Evolutionary conservation across 2,113 vertebrate species (phyloP), one percentile per base, ranked within the genome.

Genomic region (Machaerirhynchus nigripectus): DNA sequence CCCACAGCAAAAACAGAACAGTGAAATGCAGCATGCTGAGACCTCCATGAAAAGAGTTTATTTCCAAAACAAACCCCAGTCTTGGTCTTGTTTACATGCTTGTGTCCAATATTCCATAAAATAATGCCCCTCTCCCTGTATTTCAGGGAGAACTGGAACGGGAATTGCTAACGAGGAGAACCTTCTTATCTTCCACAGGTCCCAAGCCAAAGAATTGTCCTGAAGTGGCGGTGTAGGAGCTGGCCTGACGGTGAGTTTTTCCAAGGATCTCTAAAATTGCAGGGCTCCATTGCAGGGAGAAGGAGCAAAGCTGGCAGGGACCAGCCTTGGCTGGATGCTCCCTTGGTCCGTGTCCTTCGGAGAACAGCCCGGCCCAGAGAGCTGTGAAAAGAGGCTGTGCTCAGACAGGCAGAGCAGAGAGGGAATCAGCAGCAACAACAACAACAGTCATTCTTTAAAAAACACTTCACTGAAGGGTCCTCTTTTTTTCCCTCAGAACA

Each of bases 211-310:
- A 98, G 97, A 83, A 93, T 98, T 18, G 57, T 97, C 71, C 95
- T 98, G 93, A 98, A 98, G 91, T 98, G 97, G 98, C 75, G 97
- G 61, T 97, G 94, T 28, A 94, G 90, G 73, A 98, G 70, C 89
- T 98, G 98, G 97, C 97, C 97, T 12, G 97, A 97, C 0, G 98
- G 98, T 98, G 97, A 91, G 96, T 95, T n/a, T 13, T 6, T 17
- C 5, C 27, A 35, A 22, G 75, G 28, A 21, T 13, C 71, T 69
- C 19, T 63, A 1, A 1, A 0, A 1, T 0, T 16, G 9, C 19
- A 69, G 87, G 47, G 63, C 26, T 69, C 70, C 27, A 19, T 4
- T 10, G 64, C 40, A n/a, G 49, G 76, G 59, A n/a, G n/a, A 15
- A 65, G 69, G 40, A 31, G 2, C 53, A 60, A 5, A 4, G 0